Conservation (phyloP, 2,888 invertebrate genomes). For the Tenodera sinensis region DNA sequence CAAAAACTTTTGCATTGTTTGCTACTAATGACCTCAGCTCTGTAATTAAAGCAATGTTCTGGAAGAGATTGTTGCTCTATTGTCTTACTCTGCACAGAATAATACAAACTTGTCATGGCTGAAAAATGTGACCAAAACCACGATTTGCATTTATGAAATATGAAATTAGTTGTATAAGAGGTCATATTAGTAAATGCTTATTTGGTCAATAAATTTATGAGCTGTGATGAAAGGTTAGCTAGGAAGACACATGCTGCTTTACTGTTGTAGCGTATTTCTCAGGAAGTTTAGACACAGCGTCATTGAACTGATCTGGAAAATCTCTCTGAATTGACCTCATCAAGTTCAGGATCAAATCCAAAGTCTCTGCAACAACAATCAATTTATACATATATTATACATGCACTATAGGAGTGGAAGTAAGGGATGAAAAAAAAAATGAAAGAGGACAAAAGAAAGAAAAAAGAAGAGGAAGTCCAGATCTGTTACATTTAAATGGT, state of each 20-base stretch:
- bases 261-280: constrained; percentile 43
- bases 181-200: neutral
- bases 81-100: neutral
- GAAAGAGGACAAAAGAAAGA: too few species aligned
- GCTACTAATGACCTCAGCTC: neutral
- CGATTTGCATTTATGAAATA: too few species aligned
- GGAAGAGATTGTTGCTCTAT: neutral
- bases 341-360: constrained; percentile 50
- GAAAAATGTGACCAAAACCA: neutral
- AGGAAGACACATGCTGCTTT: constrained; percentile 37
- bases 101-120: neutral
- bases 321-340: constrained; percentile 54
- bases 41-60: too few species aligned
- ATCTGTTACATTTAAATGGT: too few species aligned
- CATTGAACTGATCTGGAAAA: constrained; percentile 55
- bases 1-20: neutral
- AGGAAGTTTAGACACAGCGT: constrained; percentile 45
- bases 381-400: neutral
- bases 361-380: constrained; percentile 46
- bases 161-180: neutral
- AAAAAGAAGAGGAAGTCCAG: too few species aligned
- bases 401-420: too few species aligned
- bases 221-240: neutral
- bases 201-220: neutral
- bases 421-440: too few species aligned